Conservation (phyloP, 2,113 vertebrate species). For the Corythaeola cristata region DNA sequence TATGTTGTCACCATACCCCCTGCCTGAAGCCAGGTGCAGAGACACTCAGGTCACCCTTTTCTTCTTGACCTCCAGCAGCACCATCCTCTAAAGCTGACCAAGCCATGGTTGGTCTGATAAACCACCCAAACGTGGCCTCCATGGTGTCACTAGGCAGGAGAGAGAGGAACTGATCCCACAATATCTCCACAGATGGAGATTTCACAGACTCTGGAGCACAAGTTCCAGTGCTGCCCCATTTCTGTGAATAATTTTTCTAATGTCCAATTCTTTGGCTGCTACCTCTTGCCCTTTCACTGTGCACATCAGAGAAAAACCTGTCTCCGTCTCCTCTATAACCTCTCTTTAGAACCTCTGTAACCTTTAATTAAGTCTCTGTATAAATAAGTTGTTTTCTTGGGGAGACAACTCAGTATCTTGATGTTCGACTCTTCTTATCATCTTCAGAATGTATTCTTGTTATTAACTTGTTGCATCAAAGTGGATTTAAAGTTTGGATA, state of each 20-base stretch:
- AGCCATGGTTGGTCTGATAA: neutral
- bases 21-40: neutral
- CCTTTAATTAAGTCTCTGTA: neutral
- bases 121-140: accelerated
- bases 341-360: neutral
- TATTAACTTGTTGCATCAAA: neutral
- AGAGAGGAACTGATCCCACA: neutral
- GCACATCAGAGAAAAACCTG: neutral
- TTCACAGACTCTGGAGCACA: neutral
- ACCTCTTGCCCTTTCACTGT: neutral
- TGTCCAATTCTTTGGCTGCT: neutral
- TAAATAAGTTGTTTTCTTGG: neutral
- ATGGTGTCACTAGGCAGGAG: neutral
- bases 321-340: neutral
- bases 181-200: neutral
- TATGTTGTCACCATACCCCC: neutral
- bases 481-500: neutral
- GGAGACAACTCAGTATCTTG: neutral
- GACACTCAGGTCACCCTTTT: neutral
- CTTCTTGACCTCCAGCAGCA: neutral
- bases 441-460: neutral
- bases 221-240: neutral
- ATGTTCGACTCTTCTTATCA: neutral
- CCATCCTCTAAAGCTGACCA: neutral
- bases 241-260: neutral